Percentiles rank a stretch among this genome's conserved stretches.
These are phyloP conservation scores for Ptychoptera contaminata DNA, from an alignment of 2,888 invertebrate species.

Conservation along the genomic window DNA sequence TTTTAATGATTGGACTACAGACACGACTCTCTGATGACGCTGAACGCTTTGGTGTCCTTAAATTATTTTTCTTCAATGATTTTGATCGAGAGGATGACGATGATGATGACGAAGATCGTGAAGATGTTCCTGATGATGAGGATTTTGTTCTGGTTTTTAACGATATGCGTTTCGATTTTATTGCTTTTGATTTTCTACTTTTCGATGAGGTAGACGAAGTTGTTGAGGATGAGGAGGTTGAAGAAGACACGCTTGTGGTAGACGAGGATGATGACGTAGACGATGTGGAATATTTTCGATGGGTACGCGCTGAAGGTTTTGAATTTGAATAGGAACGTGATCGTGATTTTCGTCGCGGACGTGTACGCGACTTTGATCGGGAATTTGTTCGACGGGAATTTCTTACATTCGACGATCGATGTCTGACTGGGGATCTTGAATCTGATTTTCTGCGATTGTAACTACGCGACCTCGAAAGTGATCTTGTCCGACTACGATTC, in stretches of 20 bases:
- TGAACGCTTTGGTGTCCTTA: neutral
- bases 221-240: constrained; percentile 19
- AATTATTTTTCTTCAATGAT: neutral
- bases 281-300: constrained; percentile 8
- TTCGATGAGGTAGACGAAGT: constrained; percentile 18
- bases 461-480: constrained; percentile 19
- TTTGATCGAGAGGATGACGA: constrained; percentile 2
- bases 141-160: neutral
- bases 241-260: constrained; percentile 21
- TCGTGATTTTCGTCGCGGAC: constrained; percentile 11
- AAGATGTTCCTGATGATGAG: constrained; percentile 1
- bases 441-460: constrained; percentile 14
- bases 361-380: constrained; percentile 10
- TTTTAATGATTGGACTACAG: constrained; percentile 15
- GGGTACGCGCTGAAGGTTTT: constrained; percentile 18
- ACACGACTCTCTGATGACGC: constrained; percentile 16
- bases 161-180: constrained; percentile 13
- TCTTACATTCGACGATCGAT: constrained; percentile 8
- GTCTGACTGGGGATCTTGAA: constrained; percentile 20
- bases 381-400: too few species aligned
- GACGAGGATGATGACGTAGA: constrained; percentile 9
- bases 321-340: constrained; percentile 20
- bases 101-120: constrained; percentile 2
- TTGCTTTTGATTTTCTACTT: constrained; percentile 7
- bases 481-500: constrained; percentile 5